A percentile compares a stretch with the other conserved stretches of the same genome.
phyloP scores from a whole-genome alignment of 2,797 vertebrate genomes.

The Ctenosaura bakeri region DNA sequence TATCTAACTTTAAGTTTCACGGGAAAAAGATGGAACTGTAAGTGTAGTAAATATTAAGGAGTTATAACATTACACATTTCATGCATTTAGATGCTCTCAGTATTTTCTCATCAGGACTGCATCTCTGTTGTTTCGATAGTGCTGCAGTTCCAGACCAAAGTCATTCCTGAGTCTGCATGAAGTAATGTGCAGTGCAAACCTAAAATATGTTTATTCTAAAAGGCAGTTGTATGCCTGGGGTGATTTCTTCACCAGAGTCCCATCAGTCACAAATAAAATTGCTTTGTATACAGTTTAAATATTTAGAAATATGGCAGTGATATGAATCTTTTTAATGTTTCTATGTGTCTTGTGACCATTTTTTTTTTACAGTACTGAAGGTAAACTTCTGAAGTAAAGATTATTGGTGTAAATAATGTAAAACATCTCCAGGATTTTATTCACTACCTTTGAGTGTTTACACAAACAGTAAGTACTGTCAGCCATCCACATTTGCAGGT shows the following conservation, averaged over 20 bases:
- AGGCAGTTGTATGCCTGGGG: background rate
- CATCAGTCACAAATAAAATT: background rate
- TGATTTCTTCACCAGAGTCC: fast-evolving
- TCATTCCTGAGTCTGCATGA: too few species aligned
- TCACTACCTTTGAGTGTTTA: background rate
- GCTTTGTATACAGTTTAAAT: background rate
- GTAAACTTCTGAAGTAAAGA: background rate
- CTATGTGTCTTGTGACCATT: background rate
- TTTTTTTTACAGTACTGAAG: background rate
- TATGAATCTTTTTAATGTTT: constrained; percentile 12
- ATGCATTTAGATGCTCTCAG: background rate
- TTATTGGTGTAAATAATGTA: fast-evolving
- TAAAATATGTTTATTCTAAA: background rate
- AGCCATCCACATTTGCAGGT: too few species aligned
- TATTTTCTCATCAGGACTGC: background rate
- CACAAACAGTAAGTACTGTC: background rate
- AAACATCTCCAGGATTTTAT: constrained; percentile 19
- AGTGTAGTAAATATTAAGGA: background rate
- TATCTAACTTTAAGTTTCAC: background rate
- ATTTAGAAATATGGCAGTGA: constrained; percentile 8
- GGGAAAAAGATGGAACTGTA: background rate
- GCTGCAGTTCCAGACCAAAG: background rate
- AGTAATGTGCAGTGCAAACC: too few species aligned
- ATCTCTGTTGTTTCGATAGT: background rate
- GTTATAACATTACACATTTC: background rate